A percentile compares a stretch with the other conserved stretches of the same genome.
Evolutionary conservation across 2,113 vertebrate genomes (phyloP).

Genomic region (Leucoraja erinaceus): DNA sequence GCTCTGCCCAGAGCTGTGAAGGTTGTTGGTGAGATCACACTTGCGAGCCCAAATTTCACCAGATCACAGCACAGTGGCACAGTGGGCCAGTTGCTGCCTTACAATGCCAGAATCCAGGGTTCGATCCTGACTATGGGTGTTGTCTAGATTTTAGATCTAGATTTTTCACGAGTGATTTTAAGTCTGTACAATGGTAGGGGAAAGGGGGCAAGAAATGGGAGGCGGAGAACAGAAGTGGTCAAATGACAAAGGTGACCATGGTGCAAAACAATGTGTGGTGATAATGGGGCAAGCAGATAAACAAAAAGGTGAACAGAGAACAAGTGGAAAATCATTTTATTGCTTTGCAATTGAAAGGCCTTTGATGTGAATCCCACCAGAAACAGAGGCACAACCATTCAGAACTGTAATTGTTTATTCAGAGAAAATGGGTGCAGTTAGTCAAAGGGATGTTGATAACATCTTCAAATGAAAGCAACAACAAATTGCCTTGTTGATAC

Average conservation of each 20-base stretch:
- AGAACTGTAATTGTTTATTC: not conserved
- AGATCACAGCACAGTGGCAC: too few relatives aligned
- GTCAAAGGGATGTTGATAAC: not conserved
- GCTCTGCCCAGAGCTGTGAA: too few relatives aligned
- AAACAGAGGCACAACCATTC: too few relatives aligned
- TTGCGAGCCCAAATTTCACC: too few relatives aligned
- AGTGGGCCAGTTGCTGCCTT: too few relatives aligned
- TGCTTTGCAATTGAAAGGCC: not conserved
- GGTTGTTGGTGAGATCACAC: too few relatives aligned
- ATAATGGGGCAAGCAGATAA: not conserved
- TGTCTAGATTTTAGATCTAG: too few relatives aligned
- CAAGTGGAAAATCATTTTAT: not conserved
- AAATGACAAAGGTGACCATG: not conserved
- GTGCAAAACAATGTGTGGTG: not conserved
- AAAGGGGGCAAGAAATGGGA: too few relatives aligned
- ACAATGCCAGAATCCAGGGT: too few relatives aligned
- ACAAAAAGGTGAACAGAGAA: not conserved
- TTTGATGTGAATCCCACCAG: not conserved
- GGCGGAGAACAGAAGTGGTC: not conserved
- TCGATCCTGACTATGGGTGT: too few relatives aligned
- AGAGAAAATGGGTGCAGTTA: not conserved
- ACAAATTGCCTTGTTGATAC: conserved; percentile 13
- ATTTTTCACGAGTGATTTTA: too few relatives aligned
- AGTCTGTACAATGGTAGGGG: too few relatives aligned
- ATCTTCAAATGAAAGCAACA: not conserved